phyloP scores from a whole-genome alignment of 2,797 vertebrate species.

The Apogon hyalosoma region DNA sequence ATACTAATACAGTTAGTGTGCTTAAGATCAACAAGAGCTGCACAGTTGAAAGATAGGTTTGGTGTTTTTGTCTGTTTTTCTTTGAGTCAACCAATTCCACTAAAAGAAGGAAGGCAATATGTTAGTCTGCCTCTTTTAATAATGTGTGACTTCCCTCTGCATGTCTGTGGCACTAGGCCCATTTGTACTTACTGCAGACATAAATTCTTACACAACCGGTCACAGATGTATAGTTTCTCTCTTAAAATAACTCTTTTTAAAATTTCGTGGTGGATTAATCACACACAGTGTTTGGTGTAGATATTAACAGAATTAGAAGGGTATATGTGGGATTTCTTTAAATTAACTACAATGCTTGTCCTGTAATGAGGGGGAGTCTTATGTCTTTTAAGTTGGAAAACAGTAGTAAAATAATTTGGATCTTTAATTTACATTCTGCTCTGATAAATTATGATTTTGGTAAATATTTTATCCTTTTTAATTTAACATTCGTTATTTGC shows the following conservation, averaged over 20 bases:
- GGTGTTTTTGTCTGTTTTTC: background rate
- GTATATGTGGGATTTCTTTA: no score
- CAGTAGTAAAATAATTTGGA: background rate
- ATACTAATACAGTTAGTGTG: background rate
- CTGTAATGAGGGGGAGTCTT: background rate
- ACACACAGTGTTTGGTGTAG: no score
- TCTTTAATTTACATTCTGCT: background rate
- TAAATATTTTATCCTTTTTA: background rate
- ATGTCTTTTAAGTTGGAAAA: background rate
- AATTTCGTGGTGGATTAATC: no score
- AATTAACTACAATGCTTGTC: no score
- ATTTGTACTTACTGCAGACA: background rate
- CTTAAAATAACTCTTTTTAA: no score
- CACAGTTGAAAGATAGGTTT: background rate
- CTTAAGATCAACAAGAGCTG: background rate
- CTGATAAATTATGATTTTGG: background rate
- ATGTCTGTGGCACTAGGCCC: background rate
- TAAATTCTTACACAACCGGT: background rate
- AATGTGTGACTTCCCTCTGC: background rate
- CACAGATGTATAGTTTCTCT: background rate
- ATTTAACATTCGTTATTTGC: background rate
- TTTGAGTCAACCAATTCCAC: slow-evolving; percentile 1
- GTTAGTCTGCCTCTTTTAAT: background rate
- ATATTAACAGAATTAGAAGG: no score
- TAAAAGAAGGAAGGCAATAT: background rate